phyloP scores from a whole-genome alignment of 2,888 invertebrate genomes.

The Drosophila atroscutellata region DNA sequence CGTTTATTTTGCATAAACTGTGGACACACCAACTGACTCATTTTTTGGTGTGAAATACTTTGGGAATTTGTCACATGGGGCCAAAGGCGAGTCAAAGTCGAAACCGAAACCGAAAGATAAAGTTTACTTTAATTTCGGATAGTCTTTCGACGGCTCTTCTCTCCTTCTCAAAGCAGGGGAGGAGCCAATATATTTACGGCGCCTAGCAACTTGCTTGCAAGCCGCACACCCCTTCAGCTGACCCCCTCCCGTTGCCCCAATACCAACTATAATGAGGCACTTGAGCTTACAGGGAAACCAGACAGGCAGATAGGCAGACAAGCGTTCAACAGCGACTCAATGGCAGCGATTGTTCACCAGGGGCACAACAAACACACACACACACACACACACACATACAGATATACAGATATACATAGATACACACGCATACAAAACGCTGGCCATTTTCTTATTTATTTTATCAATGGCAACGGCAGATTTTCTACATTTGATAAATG shows the following conservation, averaged over 20 bases:
- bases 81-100: constrained; percentile 1
- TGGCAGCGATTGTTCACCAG: constrained; percentile 64
- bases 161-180: not conserved
- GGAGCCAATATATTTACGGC: constrained; percentile 32
- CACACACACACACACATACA: constrained; percentile 10
- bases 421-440: constrained; percentile 53
- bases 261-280: constrained; percentile 61
- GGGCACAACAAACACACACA: constrained; percentile 24
- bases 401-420: constrained; percentile 16
- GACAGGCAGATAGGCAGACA: constrained; percentile 11
- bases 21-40: constrained; percentile 5
- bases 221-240: constrained; percentile 27
- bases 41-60: not conserved
- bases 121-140: not conserved
- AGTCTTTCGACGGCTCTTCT: not conserved
- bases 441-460: constrained; percentile 72
- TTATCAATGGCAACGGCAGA: constrained; percentile 69
- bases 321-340: constrained; percentile 45
- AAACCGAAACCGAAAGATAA: constrained; percentile 18
- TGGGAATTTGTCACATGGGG: constrained; percentile 9
- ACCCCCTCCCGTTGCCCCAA: constrained; percentile 9
- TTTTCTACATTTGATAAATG: constrained; percentile 74
- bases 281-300: constrained; percentile 53
- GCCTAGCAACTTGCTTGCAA: constrained; percentile 54
- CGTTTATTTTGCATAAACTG: not conserved